Evolutionary conservation across 2,113 vertebrate species (phyloP).

Genomic region (Excalfactoria chinensis): DNA sequence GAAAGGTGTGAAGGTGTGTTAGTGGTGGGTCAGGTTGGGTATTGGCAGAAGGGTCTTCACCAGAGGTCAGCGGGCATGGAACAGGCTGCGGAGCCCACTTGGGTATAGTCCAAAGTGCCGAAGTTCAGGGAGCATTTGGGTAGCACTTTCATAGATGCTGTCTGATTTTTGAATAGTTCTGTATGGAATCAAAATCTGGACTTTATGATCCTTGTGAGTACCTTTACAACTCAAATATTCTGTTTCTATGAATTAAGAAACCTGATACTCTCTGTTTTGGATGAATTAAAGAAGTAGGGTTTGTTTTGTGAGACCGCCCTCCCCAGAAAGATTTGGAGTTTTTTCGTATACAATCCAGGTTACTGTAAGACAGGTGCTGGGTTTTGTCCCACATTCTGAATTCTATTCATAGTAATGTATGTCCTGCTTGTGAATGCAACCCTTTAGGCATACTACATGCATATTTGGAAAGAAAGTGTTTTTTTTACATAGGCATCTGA

Average conservation of each 20-base stretch:
- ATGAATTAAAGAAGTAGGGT: not conserved
- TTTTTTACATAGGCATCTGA: not conserved
- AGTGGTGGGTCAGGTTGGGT: not conserved
- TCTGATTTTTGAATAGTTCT: not conserved
- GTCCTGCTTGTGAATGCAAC: not conserved
- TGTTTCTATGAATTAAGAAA: not conserved
- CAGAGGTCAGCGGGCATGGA: not conserved
- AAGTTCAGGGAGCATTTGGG: not conserved
- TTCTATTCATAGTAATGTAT: not conserved
- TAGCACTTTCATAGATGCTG: not conserved
- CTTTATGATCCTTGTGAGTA: not conserved
- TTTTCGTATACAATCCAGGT: not conserved
- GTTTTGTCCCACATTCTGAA: not conserved
- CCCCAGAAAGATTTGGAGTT: not conserved
- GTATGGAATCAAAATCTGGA: not conserved
- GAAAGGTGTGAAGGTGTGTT: not conserved
- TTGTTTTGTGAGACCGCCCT: not conserved
- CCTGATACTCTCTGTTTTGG: not conserved
- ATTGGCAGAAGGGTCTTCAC: not conserved
- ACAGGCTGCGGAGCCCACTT: not conserved
- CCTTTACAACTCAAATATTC: not conserved
- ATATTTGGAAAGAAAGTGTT: not conserved
- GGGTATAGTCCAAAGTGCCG: not conserved
- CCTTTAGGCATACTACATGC: not conserved
- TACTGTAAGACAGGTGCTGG: not conserved